Base-by-base conservation (phyloP, 1,140 invertebrate genomes). In the Drosophila repletoides region DNA sequence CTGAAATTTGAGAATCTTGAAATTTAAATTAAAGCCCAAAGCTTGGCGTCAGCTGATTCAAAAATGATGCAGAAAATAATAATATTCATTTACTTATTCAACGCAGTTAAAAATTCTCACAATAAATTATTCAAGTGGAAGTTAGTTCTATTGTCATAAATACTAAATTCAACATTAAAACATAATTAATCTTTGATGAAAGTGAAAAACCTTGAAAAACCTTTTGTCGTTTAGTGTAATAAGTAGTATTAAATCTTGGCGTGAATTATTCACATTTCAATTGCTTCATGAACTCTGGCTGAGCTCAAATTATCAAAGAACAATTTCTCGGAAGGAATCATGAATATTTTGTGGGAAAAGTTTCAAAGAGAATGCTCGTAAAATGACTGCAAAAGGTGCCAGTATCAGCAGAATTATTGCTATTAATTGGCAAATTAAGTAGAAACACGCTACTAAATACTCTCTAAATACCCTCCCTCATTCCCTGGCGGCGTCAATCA, bases 391-490 rank as follows among this genome's bases (percentile, higher is more conserved):
- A 38, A 61, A 41, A 9, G 0, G 29, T 7, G 29, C 2, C 36
- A 19, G 49, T 55, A 63, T 41, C 22, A 28, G 21, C 21, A 0
- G n/a, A 45, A 41, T 59, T 41, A 41, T 41, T 41, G 29, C 41
- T 41, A 66, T 59, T 59, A 59, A 59, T 59, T 63, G 38, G 38
- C 21, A 24, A 63, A 63, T 63, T 55, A 55, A 55, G 29, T 29
- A 2, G 28, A 12, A 14, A 7, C 59, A 63, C 49, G 36, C n/a
- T n/a, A n/a, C n/a, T n/a, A n/a, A 43, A 31, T 6, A 6, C 6
- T 21, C 21, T 24, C 3, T 33, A 43, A 48, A 40, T 29, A 38
- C 24, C 21, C 1, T 31, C n/a, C n/a, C 5, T 9, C 22, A 28
- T 5, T 12, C 6, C 6, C 1, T 9, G 19, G 14, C 24, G n/a